Conservation (phyloP, 2,113 vertebrate species). For the Dipodomys ordii region DNA sequence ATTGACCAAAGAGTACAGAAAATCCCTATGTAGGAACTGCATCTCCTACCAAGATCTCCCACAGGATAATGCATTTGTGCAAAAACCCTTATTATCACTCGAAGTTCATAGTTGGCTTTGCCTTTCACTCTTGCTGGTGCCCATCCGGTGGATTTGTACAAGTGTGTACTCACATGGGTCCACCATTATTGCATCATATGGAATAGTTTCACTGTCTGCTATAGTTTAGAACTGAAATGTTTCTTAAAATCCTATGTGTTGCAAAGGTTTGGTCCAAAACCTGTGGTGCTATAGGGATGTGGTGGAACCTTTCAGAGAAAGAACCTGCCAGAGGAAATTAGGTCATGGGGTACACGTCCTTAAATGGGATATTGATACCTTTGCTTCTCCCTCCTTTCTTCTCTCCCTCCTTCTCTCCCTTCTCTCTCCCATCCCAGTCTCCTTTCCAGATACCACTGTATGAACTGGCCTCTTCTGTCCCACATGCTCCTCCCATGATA, state of each 20-base stretch:
- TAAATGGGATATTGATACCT: neutral
- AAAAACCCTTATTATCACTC: neutral
- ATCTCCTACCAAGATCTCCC: no score
- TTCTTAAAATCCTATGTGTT: neutral
- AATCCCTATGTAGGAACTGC: neutral
- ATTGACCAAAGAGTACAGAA: neutral
- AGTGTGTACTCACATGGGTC: neutral
- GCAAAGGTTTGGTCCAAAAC: neutral
- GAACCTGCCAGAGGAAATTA: neutral
- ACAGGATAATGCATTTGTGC: neutral
- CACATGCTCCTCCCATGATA: neutral
- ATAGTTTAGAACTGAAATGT: neutral
- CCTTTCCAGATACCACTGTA: neutral
- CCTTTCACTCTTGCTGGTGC: neutral
- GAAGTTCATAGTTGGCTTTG: neutral
- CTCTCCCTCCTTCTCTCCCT: no score
- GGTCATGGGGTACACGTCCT: neutral
- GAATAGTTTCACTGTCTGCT: neutral
- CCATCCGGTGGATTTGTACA: neutral
- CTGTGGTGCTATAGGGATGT: neutral
- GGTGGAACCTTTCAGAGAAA: neutral
- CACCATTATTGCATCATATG: neutral
- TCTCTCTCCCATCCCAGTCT: no score
- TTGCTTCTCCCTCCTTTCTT: neutral
- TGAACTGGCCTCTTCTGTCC: no score